Percentiles rank a stretch among this genome's conserved stretches.
Conservation (phyloP, 2,113 vertebrate genomes). For the Notarius quadriscutis region DNA sequence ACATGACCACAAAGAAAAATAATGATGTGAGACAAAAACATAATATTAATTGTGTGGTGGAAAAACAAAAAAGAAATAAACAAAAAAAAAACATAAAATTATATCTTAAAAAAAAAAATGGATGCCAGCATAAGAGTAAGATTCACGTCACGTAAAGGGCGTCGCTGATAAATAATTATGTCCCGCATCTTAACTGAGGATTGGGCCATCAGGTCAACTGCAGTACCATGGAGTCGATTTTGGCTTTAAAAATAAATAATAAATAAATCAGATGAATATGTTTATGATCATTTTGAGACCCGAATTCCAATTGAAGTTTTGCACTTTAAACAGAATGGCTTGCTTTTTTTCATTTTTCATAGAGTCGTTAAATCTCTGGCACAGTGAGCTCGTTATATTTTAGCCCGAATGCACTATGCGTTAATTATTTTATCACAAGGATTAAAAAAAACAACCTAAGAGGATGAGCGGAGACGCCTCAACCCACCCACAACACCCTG, state of each 20-base stretch:
- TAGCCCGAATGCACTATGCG: conserved; percentile 9
- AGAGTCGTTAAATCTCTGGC: conserved; percentile 32
- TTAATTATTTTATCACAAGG: conserved; percentile 57
- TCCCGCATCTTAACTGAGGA: neutral
- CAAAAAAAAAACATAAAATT: neutral
- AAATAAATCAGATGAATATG: neutral
- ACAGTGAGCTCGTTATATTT: conserved; percentile 45
- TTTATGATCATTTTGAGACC: neutral
- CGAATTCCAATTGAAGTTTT: neutral
- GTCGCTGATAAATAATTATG: neutral
- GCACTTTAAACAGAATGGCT: neutral
- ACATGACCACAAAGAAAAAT: neutral
- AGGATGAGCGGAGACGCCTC: neutral
- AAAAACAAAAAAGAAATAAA: neutral
- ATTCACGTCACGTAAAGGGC: neutral
- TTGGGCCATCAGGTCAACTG: neutral
- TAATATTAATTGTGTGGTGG: too few relatives aligned
- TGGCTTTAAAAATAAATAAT: neutral
- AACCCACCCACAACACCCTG: neutral
- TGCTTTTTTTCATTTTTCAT: conserved; percentile 9
- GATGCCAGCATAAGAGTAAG: neutral
- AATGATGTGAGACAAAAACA: too few relatives aligned
- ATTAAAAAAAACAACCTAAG: conserved; percentile 36
- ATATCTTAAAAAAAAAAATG: too few relatives aligned
- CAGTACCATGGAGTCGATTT: conserved; percentile 8